Evolutionary conservation across 1,140 invertebrate species (phyloP).

Genomic region (Parasteatoda tepidariorum): DNA sequence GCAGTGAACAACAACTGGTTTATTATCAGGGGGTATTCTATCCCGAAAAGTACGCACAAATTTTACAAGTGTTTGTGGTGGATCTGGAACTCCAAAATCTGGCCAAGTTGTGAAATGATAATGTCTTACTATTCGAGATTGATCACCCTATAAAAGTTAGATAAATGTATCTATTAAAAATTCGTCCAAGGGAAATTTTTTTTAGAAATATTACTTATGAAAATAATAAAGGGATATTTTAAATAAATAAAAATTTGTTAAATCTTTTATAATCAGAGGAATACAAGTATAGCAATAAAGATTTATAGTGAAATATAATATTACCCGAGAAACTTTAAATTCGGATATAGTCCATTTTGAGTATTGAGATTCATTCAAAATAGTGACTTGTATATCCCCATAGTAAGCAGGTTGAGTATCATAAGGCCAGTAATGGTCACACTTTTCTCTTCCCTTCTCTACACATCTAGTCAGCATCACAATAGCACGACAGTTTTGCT

Average conservation of each 20-base stretch:
- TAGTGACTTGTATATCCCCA: constrained; percentile 91
- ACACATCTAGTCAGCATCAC: constrained; percentile 96
- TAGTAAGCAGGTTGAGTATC: constrained; percentile 94
- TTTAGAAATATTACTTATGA: background rate
- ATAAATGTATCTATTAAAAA: background rate
- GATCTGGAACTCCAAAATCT: constrained; percentile 96
- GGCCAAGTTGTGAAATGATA: constrained; percentile 98
- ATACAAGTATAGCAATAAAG: background rate
- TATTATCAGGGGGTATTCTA: constrained; percentile 84
- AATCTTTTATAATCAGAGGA: too few relatives aligned
- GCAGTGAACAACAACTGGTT: constrained; percentile 95
- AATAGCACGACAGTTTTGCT: constrained; percentile 92
- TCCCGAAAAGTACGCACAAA: constrained; percentile 94
- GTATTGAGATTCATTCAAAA: constrained; percentile 92
- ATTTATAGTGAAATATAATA: background rate
- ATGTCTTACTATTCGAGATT: constrained; percentile 86
- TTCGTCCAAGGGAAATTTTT: background rate
- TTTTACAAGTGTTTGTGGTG: constrained; percentile 79
- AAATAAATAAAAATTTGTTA: too few relatives aligned
- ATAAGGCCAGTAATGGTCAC: constrained; percentile 98
- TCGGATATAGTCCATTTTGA: constrained; percentile 96
- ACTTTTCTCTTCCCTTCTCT: constrained; percentile 91
- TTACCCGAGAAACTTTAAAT: constrained; percentile 78
- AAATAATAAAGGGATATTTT: background rate
- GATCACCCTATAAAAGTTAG: constrained; percentile 76